Conservation (phyloP, 2,797 vertebrate species). For the Galaxias olidus region DNA sequence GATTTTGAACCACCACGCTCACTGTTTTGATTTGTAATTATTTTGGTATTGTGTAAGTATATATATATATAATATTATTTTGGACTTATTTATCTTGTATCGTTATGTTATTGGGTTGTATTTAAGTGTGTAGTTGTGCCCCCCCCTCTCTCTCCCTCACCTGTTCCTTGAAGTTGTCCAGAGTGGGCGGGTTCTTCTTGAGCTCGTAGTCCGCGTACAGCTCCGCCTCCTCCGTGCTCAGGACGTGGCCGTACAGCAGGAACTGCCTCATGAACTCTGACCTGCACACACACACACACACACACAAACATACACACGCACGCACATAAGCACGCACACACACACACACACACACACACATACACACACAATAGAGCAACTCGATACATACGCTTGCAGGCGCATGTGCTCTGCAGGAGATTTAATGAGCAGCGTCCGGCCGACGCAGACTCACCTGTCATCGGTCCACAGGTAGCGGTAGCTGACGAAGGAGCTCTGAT, state of each 20-base stretch:
- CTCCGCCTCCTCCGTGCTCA: constrained; percentile 76
- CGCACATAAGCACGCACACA: neutral
- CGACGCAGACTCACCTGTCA: constrained; percentile 71
- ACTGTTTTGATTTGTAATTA: too few relatives aligned
- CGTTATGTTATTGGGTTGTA: too few relatives aligned
- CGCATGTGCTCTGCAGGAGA: neutral
- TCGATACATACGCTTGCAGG: too few relatives aligned
- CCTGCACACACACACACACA: constrained; percentile 37
- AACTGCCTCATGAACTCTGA: constrained; percentile 84
- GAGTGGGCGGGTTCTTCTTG: constrained; percentile 73
- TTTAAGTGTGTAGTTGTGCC: too few relatives aligned
- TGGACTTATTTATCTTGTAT: too few relatives aligned
- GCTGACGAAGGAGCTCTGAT: constrained; percentile 81
- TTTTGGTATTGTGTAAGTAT: too few relatives aligned
- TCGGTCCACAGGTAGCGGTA: constrained; percentile 83
- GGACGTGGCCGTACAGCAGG: constrained; percentile 77
- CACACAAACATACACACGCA: neutral
- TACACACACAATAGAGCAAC: neutral
- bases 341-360: constrained; percentile 4
- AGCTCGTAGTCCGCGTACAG: constrained; percentile 77
- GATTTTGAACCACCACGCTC: too few relatives aligned
- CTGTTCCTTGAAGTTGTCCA: constrained; percentile 82
- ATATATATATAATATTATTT: too few relatives aligned
- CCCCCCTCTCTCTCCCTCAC: constrained; percentile 39
- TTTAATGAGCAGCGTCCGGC: neutral